Base-by-base conservation (phyloP, 2,797 vertebrate species). In the Hyperoplus immaculatus region DNA sequence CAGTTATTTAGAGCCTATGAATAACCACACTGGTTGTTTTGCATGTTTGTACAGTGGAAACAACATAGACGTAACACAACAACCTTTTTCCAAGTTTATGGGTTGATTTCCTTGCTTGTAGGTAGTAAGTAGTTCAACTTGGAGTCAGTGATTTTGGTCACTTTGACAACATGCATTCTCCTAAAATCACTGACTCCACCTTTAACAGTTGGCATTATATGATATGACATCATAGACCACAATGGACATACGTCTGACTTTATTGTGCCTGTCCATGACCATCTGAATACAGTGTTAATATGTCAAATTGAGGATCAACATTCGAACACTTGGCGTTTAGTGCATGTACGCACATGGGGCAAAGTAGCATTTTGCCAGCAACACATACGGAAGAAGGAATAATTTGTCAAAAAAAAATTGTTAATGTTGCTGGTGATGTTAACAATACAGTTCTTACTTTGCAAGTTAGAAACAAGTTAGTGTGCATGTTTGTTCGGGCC, bases 21-120 rank as follows among this genome's bases (percentile, higher is more conserved):
- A 53, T 54, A 72, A 61, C 55, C 63, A 75, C 49, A 39, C 56
- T 63, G 75, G 68, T 59, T 51, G 54, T 83, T 77, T 77, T 81
- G 77, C 36, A 57, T 38, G 4, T 51, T 18, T 51, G 16, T 16
- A 51, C 1, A n/a, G 15, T 18, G 9, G 43, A 45, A 45, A 43
- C 3, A 29, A 29, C 29, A 29, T 29, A 29, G 29, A 29, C 0
- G 29, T 21, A 21, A 21, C 21, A 21, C 21, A 21, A 21, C 21
- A 21, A 29, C 29, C 29, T 29, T 29, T 29, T 29, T 29, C 29
- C 29, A 29, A 47, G 7, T 9, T 13, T 60, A 54, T 18, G n/a
- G 14, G 13, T 42, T 57, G 16, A 45, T 16, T 53, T 58, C 11
- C 10, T 9, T 13, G 10, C 8, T 41, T 7, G 15, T 11, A 12